Conservation (phyloP, 2,888 invertebrate species). For the Leptopilina myrica region DNA sequence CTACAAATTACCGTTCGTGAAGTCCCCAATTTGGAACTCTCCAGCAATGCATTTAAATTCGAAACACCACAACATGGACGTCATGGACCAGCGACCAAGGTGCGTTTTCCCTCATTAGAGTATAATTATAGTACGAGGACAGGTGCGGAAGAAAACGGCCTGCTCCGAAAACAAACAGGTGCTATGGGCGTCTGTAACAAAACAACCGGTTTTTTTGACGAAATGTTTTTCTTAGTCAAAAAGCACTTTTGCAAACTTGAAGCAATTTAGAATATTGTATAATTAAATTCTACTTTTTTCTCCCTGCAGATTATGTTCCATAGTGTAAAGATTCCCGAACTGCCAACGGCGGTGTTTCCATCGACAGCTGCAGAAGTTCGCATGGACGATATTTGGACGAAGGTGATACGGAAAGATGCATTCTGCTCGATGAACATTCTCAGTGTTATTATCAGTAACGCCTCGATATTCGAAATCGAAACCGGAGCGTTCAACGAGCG, state of each 20-base stretch:
- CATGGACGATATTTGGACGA: slow-evolving; percentile 79
- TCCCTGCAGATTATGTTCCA: slow-evolving; percentile 81
- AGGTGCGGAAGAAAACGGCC: not conserved
- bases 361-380: slow-evolving; percentile 81
- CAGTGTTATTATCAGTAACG: slow-evolving; percentile 81
- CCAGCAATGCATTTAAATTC: slow-evolving; percentile 81
- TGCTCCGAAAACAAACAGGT: not conserved
- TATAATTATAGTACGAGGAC: slow-evolving; percentile 8
- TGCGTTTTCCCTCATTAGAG: slow-evolving; percentile 50
- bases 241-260: no score
- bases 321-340: slow-evolving; percentile 79
- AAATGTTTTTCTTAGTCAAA: no score
- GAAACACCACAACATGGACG: slow-evolving; percentile 80
- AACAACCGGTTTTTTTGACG: no score
- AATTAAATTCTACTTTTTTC: no score
- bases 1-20: slow-evolving; percentile 80
- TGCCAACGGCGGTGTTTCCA: slow-evolving; percentile 82
- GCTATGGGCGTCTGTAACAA: no score
- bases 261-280: no score
- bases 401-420: slow-evolving; percentile 80
- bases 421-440: slow-evolving; percentile 83
- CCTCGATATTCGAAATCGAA: slow-evolving; percentile 80
- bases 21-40: slow-evolving; percentile 79
- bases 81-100: slow-evolving; percentile 81
- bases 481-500: slow-evolving; percentile 82